Percentiles rank a stretch among this genome's conserved stretches.
Evolutionary conservation across 2,888 invertebrate species (phyloP).

Genomic region (Oligia strigilis): DNA sequence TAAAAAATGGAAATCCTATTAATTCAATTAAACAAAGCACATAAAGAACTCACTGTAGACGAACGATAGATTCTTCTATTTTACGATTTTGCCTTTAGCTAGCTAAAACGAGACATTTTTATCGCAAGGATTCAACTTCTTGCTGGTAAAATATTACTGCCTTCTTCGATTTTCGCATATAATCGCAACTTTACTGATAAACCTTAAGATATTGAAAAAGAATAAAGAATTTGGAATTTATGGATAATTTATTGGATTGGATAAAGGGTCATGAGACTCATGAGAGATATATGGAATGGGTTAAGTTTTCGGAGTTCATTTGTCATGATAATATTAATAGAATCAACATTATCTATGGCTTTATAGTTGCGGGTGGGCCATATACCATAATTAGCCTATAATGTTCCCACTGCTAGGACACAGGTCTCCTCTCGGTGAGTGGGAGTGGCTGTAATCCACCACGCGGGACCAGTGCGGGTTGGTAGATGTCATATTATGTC

Average conservation of each 20-base stretch:
- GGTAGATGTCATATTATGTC: background rate
- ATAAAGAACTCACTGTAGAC: background rate
- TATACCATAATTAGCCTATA: background rate
- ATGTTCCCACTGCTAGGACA: background rate
- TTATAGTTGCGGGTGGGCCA: background rate
- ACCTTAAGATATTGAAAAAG: slow-evolving; percentile 19
- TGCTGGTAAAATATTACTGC: slow-evolving; percentile 34
- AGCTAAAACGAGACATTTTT: slow-evolving; percentile 27
- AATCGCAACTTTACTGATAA: slow-evolving; percentile 26
- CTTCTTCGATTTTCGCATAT: slow-evolving; percentile 14
- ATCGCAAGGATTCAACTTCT: slow-evolving; percentile 27
- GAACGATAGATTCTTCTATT: slow-evolving; percentile 14
- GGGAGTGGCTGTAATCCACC: background rate
- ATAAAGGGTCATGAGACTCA: background rate
- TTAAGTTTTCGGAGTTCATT: background rate
- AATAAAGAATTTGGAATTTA: slow-evolving; percentile 12
- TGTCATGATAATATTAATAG: background rate
- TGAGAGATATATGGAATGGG: background rate
- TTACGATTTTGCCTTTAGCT: background rate
- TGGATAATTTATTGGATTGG: background rate
- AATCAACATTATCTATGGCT: background rate
- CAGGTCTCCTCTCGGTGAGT: background rate
- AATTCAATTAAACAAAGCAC: background rate
- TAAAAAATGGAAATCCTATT: background rate
- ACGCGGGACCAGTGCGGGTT: background rate